phyloP scores from a whole-genome alignment of 2,797 vertebrate genomes.

The Helicolenus hilgendorfi region DNA sequence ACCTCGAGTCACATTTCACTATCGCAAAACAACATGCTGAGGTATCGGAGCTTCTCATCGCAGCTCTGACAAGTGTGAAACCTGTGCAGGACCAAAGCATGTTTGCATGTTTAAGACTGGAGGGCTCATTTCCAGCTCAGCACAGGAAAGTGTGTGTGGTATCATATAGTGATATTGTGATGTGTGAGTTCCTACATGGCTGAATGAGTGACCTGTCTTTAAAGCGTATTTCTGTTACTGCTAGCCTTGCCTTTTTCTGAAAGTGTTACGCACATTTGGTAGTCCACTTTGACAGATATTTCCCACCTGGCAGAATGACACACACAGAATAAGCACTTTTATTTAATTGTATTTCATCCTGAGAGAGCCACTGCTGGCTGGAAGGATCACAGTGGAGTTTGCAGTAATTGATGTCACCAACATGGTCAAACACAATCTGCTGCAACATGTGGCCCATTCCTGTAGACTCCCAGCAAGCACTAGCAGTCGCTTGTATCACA shows the following conservation, averaged over 20 bases:
- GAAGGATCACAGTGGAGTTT: not conserved
- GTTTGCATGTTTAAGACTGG: not conserved
- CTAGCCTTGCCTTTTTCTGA: not conserved
- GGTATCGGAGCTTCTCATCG: constrained; percentile 1
- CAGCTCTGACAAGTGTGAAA: not conserved
- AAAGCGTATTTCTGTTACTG: not conserved
- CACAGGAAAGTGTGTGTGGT: not conserved
- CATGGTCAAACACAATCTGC: not conserved
- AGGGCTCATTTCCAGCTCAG: not conserved
- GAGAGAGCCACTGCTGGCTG: not conserved
- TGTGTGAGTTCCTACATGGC: not conserved
- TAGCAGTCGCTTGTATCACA: not conserved
- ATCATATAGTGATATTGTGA: not conserved
- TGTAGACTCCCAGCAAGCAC: not conserved
- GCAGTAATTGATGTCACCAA: not conserved
- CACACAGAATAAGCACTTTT: not conserved
- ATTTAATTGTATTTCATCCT: not conserved
- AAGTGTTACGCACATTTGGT: not conserved
- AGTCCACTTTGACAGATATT: not conserved
- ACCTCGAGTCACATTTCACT: constrained; percentile 12
- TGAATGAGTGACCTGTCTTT: not conserved
- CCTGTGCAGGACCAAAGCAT: not conserved
- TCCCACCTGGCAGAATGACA: not conserved
- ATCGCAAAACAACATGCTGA: constrained; percentile 7
- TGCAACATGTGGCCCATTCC: not conserved